Evolutionary conservation across 2,888 invertebrate species (phyloP).

Genomic region (Nephrotoma flavescens): DNA sequence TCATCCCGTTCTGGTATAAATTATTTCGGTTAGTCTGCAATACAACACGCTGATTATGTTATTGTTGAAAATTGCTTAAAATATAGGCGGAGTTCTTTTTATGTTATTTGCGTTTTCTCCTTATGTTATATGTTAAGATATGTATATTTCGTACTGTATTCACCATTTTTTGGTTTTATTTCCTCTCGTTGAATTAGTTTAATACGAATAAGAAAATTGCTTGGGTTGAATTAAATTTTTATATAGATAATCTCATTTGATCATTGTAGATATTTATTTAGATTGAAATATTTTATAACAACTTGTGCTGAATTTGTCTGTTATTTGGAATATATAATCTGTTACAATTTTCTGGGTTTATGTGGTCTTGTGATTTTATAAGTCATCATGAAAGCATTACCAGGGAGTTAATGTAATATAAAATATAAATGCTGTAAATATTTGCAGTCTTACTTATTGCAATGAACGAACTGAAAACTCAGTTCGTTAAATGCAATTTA

Average conservation of each 20-base stretch:
- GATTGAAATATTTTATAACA: neutral
- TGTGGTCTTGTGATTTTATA: neutral
- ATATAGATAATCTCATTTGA: neutral
- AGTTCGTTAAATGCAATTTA: too few species aligned
- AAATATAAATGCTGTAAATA: too few species aligned
- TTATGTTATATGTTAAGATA: neutral
- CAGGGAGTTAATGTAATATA: too few species aligned
- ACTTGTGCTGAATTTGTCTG: neutral
- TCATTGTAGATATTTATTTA: neutral
- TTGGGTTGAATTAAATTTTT: neutral
- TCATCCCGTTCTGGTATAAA: neutral
- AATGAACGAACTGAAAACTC: too few species aligned
- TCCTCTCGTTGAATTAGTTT: neutral
- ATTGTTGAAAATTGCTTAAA: neutral
- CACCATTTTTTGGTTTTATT: neutral
- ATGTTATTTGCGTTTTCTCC: neutral
- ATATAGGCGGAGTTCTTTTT: neutral
- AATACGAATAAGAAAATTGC: neutral
- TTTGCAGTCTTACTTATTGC: too few species aligned
- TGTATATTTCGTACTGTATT: neutral
- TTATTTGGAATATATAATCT: neutral
- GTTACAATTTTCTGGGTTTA: neutral
- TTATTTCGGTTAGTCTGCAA: neutral
- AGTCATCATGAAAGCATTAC: too few species aligned
- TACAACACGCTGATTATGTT: neutral